phyloP scores from a whole-genome alignment of 2,797 vertebrate genomes.

The Dipus sagitta region DNA sequence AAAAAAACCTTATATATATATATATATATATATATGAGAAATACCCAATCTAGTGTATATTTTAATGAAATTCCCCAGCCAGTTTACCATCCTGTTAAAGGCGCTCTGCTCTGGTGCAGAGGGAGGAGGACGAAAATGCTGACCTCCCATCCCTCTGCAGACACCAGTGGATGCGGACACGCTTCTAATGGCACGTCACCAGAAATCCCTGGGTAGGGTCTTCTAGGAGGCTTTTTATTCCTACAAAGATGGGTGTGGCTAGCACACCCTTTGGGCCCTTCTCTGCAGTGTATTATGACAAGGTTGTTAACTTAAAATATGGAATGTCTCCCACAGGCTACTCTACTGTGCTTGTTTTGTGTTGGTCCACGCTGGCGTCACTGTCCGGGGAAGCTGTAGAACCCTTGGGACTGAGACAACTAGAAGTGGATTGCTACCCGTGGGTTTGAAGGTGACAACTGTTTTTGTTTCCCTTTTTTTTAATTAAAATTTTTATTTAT shows the following conservation, averaged over 20 bases:
- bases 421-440: not conserved
- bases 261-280: fast-evolving
- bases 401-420: not conserved
- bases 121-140: not conserved
- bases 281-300: fast-evolving
- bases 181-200: not conserved
- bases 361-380: too few relatives aligned
- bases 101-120: not conserved
- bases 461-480: too few relatives aligned
- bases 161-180: not conserved
- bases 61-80: not conserved
- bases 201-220: not conserved
- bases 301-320: not conserved
- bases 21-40: too few relatives aligned
- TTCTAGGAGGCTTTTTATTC: not conserved
- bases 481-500: too few relatives aligned
- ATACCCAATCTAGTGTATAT: not conserved
- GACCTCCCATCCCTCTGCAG: not conserved
- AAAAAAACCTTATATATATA: too few relatives aligned
- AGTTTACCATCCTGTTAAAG: not conserved
- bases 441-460: not conserved
- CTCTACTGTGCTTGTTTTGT: too few relatives aligned
- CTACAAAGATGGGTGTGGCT: not conserved
- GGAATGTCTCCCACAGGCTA: not conserved
- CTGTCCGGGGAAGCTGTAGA: not conserved